Base-by-base conservation (phyloP, 2,888 invertebrate species). In the Macaria notata region DNA sequence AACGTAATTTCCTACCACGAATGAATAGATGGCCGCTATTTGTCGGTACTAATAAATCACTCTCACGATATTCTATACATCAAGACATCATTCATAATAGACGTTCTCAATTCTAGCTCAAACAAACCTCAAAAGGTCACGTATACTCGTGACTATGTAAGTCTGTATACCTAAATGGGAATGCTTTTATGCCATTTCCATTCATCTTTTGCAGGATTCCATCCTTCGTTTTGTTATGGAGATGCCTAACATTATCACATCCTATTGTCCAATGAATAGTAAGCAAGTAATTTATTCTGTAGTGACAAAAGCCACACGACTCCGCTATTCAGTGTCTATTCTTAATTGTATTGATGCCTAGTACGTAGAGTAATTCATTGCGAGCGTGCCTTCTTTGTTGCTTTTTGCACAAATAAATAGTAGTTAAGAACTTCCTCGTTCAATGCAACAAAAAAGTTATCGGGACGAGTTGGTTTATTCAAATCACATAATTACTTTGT, bases 141-240 rank as follows among this genome's bases (percentile, higher is more conserved):
- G 51, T 54, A 48, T 54, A 55, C 46, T 54, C 54, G 54, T 51
- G 51, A 48, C 46, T 42, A 38, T 46, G 43, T 41, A n/a, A 41
- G 50, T 19, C 19, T 19, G 19, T 19, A 19, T 19, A 43, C 29
- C 29, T 49, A 61, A 41, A 49, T 50, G 50, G 49, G 39, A 44
- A 54, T 31, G 48, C 51, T 51, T 56, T 55, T 64, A 46, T 50
- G 45, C 54, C 52, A 59, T 54, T 60, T 59, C 68, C 65, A 72
- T 70, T 66, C 69, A 68, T 66, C 64, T 68, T 63, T 61, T 64
- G 64, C 64, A 59, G 65, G 71, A 72, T 74, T 70, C 67, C 70
- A 69, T 69, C 64, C 70, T 70, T 66, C 71, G 70, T 76, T 79
- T 86, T 86, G 83, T 86, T 66, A 86, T 85, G 84, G 72, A 76